These are phyloP conservation scores for Trichogramma evanescens DNA, from an alignment of 2,888 invertebrate genomes.

Conservation along the genomic window DNA sequence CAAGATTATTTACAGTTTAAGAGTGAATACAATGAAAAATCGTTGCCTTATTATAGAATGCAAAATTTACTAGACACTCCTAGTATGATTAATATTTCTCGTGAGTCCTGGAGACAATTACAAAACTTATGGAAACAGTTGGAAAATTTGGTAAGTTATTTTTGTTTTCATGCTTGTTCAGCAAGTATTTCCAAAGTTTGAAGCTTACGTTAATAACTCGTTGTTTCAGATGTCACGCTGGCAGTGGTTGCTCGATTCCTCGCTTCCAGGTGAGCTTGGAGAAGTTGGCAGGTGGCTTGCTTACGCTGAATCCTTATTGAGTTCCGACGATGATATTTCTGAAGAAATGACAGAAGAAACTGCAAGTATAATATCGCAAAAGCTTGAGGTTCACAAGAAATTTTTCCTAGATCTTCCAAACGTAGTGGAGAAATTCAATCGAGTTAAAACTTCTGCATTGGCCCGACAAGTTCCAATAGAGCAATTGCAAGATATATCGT, in stretches of 20 bases:
- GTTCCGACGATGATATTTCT: constrained; percentile 72
- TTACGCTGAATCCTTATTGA: constrained; percentile 73
- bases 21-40: constrained; percentile 68
- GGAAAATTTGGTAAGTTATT: constrained; percentile 50
- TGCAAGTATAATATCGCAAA: constrained; percentile 77
- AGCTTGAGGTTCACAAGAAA: constrained; percentile 80
- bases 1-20: constrained; percentile 74
- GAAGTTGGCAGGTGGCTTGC: constrained; percentile 85
- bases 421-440: constrained; percentile 70
- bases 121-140: constrained; percentile 75
- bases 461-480: constrained; percentile 68
- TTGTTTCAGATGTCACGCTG: constrained; percentile 68
- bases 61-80: constrained; percentile 74
- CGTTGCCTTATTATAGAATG: constrained; percentile 67
- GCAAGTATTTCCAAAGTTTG: not conserved
- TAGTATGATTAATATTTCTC: constrained; percentile 72
- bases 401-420: constrained; percentile 81
- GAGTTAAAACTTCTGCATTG: constrained; percentile 62
- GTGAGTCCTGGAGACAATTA: constrained; percentile 79
- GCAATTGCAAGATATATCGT: constrained; percentile 75
- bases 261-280: constrained; percentile 78
- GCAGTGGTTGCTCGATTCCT: constrained; percentile 82
- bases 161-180: not conserved
- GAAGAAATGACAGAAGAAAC: constrained; percentile 81
- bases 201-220: not conserved